Percentiles rank a stretch among this genome's conserved stretches.
Conservation (phyloP, 1,140 invertebrate genomes). For the Calliphora vicina region DNA sequence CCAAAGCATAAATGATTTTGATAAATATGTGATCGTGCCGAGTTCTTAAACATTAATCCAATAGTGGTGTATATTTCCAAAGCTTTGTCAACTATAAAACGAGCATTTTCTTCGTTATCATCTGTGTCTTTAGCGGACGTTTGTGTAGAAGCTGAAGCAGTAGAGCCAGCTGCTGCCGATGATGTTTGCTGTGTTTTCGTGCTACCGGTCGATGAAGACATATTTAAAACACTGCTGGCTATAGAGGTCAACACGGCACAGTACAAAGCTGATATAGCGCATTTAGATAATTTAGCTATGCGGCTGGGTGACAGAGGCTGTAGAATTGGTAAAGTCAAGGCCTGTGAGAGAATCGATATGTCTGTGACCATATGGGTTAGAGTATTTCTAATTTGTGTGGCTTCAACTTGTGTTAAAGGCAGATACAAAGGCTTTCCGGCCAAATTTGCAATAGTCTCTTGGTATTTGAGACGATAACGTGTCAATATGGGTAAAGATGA, state of each 20-base stretch:
- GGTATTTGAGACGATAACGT: slow-evolving; percentile 56
- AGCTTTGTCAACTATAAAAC: slow-evolving; percentile 68
- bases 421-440: slow-evolving; percentile 55
- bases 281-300: slow-evolving; percentile 78
- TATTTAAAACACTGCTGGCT: slow-evolving; percentile 65
- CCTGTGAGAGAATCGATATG: slow-evolving; percentile 81
- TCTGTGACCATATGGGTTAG: slow-evolving; percentile 78
- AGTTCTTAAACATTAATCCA: slow-evolving; percentile 80
- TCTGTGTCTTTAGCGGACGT: slow-evolving; percentile 50
- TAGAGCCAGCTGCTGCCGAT: slow-evolving; percentile 44
- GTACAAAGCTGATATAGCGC: slow-evolving; percentile 79
- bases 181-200: slow-evolving; percentile 53
- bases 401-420: slow-evolving; percentile 55
- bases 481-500: slow-evolving; percentile 53
- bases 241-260: slow-evolving; percentile 79
- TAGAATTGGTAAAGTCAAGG: slow-evolving; percentile 83
- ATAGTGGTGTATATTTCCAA: slow-evolving; percentile 85
- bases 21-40: slow-evolving; percentile 83
- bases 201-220: slow-evolving; percentile 52
- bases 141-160: slow-evolving; percentile 40
- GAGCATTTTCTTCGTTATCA: slow-evolving; percentile 57
- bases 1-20: slow-evolving; percentile 90
- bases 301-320: slow-evolving; percentile 85
- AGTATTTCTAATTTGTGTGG: slow-evolving; percentile 54
- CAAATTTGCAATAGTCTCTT: slow-evolving; percentile 48